Percentiles rank a stretch among this genome's conserved stretches.
phyloP scores from a whole-genome alignment of 2,113 vertebrate genomes.

The Pungitius pungitius region DNA sequence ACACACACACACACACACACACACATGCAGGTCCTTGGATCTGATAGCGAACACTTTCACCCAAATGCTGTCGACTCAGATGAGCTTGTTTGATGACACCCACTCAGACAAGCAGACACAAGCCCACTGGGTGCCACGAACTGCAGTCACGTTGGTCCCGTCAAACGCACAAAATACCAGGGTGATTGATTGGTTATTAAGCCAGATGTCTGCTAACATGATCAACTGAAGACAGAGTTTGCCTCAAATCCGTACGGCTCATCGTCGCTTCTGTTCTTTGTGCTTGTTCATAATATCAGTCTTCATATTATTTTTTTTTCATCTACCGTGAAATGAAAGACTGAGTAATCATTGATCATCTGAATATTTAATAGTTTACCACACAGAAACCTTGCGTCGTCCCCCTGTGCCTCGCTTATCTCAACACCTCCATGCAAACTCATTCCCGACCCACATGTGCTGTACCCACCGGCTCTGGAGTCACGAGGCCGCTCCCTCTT shows the following conservation, averaged over 20 bases:
- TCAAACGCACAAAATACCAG: not conserved
- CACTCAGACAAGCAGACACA: conserved; percentile 51
- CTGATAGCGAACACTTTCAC: not conserved
- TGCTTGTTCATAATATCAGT: too few relatives aligned
- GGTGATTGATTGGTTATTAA: not conserved
- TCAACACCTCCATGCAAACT: conserved; percentile 28
- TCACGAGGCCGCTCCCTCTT: conserved; percentile 49
- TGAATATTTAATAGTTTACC: not conserved
- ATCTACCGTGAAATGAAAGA: not conserved
- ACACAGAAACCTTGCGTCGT: not conserved
- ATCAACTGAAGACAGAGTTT: not conserved
- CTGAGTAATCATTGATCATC: not conserved
- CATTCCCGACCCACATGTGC: conserved; percentile 6
- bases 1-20: not conserved
- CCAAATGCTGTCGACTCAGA: too few relatives aligned
- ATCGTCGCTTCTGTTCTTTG: too few relatives aligned
- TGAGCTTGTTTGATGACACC: conserved; percentile 4
- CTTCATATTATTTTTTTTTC: not conserved
- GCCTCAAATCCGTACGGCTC: too few relatives aligned
- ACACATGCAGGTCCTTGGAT: not conserved
- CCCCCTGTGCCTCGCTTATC: not conserved
- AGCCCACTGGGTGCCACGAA: not conserved
- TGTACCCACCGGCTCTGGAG: conserved; percentile 20
- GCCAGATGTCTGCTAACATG: not conserved
- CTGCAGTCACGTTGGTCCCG: not conserved